Conservation (phyloP, 1,140 invertebrate species). For the Drosophila ohnishii region DNA sequence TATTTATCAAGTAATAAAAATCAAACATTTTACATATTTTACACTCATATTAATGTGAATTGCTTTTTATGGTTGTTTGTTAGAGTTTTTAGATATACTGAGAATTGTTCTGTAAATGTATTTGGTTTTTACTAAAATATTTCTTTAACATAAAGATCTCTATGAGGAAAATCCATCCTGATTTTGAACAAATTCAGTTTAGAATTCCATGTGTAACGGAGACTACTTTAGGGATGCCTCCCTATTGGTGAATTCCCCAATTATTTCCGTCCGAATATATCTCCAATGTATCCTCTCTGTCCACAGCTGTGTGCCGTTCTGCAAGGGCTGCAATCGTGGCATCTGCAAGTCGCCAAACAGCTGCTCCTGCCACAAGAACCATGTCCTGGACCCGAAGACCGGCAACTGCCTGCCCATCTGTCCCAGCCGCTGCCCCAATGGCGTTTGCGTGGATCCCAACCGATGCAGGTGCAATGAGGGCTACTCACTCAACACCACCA, state of each 20-base stretch:
- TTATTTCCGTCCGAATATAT: neutral
- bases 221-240: too few species aligned
- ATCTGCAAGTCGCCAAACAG: conserved; percentile 20
- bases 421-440: conserved; percentile 43
- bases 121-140: neutral
- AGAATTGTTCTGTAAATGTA: neutral
- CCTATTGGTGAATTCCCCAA: neutral
- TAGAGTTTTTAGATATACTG: too few species aligned
- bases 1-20: neutral
- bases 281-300: neutral
- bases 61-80: neutral
- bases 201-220: neutral
- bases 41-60: too few species aligned
- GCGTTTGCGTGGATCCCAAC: conserved; percentile 34
- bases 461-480: conserved; percentile 47
- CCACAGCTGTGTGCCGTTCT: conserved; percentile 45
- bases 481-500: conserved; percentile 27
- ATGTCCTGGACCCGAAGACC: conserved; percentile 6
- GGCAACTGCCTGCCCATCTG: conserved; percentile 54
- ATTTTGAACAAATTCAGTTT: neutral
- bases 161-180: too few species aligned
- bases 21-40: neutral
- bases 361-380: conserved; percentile 22
- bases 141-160: neutral
- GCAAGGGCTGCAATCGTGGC: conserved; percentile 51